These are phyloP conservation scores for Aleiodes testaceus DNA, from an alignment of 2,888 invertebrate genomes.

Conservation along the genomic window DNA sequence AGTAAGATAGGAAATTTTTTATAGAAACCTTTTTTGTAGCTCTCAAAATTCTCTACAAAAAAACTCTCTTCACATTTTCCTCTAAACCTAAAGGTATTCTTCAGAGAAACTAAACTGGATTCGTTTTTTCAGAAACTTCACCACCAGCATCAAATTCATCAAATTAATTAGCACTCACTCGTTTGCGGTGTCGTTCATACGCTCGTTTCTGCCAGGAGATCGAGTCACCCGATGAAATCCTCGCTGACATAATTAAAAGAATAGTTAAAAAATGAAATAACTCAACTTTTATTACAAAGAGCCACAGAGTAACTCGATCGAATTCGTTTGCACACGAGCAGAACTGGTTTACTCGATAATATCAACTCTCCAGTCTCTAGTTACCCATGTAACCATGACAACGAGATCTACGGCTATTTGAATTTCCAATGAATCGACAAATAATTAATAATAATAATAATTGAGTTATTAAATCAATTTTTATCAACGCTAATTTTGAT, in stretches of 20 bases:
- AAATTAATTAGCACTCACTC: constrained; percentile 54
- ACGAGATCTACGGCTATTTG: constrained; percentile 9
- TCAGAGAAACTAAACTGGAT: not conserved
- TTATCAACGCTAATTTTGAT: not conserved
- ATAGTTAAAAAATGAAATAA: not conserved
- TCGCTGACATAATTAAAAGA: constrained; percentile 33
- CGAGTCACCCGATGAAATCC: constrained; percentile 40
- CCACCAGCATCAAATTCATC: not conserved
- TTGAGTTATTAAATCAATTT: not conserved
- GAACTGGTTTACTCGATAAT: constrained; percentile 51
- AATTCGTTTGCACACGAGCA: constrained; percentile 24
- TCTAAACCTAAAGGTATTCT: too few species aligned
- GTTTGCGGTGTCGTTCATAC: constrained; percentile 63
- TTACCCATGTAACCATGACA: constrained; percentile 20
- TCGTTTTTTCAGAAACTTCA: not conserved
- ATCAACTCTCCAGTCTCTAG: constrained; percentile 21
- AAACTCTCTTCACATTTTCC: too few species aligned
- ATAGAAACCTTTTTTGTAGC: too few species aligned
- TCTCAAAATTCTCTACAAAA: too few species aligned
- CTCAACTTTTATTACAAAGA: constrained; percentile 16
- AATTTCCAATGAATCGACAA: constrained; percentile 6
- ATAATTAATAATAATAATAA: too few species aligned
- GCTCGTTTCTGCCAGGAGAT: constrained; percentile 57
- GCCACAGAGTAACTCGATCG: constrained; percentile 16
- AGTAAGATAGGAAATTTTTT: too few species aligned